Conservation (phyloP, 2,113 vertebrate genomes). For the Leptosomus discolor region DNA sequence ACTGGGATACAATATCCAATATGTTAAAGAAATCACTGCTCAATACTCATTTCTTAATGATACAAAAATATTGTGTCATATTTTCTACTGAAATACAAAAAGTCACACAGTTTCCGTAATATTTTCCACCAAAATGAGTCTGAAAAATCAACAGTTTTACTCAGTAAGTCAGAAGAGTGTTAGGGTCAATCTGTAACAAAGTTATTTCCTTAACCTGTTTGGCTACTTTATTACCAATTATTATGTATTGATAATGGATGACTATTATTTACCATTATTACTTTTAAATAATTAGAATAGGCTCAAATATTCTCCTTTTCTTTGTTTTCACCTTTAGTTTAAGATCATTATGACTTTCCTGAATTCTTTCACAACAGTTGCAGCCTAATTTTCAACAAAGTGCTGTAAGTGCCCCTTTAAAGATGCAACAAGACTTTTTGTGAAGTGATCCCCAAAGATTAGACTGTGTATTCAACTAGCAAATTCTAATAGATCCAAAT, state of each 20-base stretch:
- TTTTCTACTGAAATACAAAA: neutral
- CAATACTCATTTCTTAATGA: neutral
- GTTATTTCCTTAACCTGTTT: neutral
- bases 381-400: neutral
- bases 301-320: neutral
- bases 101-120: neutral
- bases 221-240: neutral
- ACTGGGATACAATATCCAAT: neutral
- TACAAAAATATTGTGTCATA: neutral
- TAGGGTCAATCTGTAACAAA: neutral
- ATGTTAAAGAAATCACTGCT: neutral
- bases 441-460: neutral
- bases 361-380: neutral
- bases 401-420: neutral
- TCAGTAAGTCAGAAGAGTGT: neutral
- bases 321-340: neutral
- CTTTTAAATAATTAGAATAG: neutral
- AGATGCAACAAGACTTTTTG: neutral
- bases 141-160: neutral
- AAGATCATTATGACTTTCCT: neutral
- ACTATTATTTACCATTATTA: neutral
- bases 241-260: neutral
- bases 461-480: neutral
- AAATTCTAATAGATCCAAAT: neutral
- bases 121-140: neutral